Evolutionary conservation across 2,113 vertebrate species (phyloP).

Genomic region (Phylloscopus whistleri): DNA sequence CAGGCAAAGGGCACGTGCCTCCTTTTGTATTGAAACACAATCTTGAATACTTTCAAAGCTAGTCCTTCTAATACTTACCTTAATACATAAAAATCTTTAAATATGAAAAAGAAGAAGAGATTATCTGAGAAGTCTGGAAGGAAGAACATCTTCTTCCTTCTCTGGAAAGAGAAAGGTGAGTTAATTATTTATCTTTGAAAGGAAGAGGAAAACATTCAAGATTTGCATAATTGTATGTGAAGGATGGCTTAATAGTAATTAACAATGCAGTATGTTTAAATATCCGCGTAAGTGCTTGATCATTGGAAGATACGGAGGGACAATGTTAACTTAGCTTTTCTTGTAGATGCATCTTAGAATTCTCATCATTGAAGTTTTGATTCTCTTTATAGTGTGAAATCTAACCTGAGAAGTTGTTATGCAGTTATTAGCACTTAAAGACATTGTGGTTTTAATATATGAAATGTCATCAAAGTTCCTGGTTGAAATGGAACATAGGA

Average conservation of each 20-base stretch:
- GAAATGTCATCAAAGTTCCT: not conserved
- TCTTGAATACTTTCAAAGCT: not conserved
- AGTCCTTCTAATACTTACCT: not conserved
- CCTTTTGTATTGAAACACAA: not conserved
- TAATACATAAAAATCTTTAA: not conserved
- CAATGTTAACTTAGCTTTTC: not conserved
- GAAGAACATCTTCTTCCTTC: not conserved
- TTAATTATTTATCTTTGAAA: not conserved
- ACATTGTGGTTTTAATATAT: not conserved
- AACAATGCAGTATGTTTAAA: not conserved
- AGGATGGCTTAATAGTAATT: not conserved
- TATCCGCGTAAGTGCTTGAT: not conserved
- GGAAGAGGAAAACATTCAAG: not conserved
- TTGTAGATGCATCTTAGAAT: not conserved
- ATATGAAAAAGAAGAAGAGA: not conserved
- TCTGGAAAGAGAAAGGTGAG: not conserved
- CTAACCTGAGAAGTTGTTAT: not conserved
- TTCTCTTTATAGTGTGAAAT: not conserved
- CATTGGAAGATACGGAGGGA: not conserved
- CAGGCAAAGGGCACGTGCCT: fast-evolving
- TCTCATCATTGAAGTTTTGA: not conserved
- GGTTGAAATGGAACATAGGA: not conserved
- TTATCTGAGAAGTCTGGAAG: not conserved
- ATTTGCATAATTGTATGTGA: not conserved
- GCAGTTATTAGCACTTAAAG: not conserved